A percentile compares a stretch with the other conserved stretches of the same genome.
These are phyloP conservation scores for Gobio occitaniae DNA, from an alignment of 2,797 vertebrate species.

Conservation along the genomic window DNA sequence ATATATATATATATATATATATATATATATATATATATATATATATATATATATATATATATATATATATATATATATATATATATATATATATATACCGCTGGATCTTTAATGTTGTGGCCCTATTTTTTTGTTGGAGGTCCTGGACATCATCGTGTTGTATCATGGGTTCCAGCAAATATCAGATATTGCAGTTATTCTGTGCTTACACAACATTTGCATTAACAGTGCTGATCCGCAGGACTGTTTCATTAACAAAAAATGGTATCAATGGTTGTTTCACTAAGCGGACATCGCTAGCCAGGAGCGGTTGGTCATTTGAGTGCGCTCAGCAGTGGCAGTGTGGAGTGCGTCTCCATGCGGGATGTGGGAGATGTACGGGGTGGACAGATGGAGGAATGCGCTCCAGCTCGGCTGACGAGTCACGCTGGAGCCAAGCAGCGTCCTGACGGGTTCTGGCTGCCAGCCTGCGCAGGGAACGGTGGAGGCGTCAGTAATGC, in stretches of 20 bases:
- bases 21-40: background rate
- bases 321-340: background rate
- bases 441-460: slow-evolving; percentile 4
- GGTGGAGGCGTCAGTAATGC: slow-evolving; percentile 73
- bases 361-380: background rate
- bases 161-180: no score
- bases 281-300: background rate
- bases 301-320: slow-evolving; percentile 15
- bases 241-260: background rate
- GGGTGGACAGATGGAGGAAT: slow-evolving; percentile 21
- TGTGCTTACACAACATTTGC: background rate
- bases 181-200: background rate
- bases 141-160: no score
- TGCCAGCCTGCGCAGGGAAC: slow-evolving; percentile 38
- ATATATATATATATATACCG: no score
- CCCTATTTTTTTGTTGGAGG: no score
- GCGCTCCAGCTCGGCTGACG: background rate
- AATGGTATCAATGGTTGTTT: background rate
- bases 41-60: background rate
- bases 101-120: no score
- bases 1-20: background rate
- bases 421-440: background rate
- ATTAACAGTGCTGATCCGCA: background rate
- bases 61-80: background rate
- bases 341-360: background rate